A percentile compares a stretch with the other conserved stretches of the same genome.
These are phyloP conservation scores for Stenchaetothrips biformis DNA, from an alignment of 2,888 invertebrate genomes.

Conservation along the genomic window DNA sequence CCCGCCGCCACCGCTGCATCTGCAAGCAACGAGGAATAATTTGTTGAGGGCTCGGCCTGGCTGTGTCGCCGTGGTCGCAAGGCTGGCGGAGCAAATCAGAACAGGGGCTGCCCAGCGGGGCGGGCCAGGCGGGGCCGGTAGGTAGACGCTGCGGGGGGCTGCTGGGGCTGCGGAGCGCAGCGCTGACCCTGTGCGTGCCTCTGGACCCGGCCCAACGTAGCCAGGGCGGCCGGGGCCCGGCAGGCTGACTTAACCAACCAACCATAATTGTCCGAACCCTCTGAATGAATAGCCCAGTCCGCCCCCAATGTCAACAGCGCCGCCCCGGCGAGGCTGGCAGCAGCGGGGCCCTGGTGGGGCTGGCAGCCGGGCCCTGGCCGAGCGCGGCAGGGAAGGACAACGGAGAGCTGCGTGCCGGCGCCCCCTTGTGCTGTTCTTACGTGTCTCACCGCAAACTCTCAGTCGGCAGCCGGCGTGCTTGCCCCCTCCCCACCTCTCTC, in stretches of 20 bases:
- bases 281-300: background rate
- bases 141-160: no score
- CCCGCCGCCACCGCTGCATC: no score
- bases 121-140: background rate
- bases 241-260: slow-evolving; percentile 8
- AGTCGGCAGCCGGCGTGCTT: no score
- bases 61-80: background rate
- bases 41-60: background rate
- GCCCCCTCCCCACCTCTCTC: background rate
- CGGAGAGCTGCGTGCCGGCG: no score
- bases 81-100: background rate
- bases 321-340: background rate
- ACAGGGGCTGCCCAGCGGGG: background rate
- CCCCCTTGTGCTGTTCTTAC: no score
- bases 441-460: no score
- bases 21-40: no score
- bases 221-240: background rate
- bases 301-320: slow-evolving; percentile 2
- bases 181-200: background rate
- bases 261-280: slow-evolving; percentile 3
- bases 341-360: no score
- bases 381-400: no score
- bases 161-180: no score
- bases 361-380: no score
- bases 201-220: background rate